Percentiles rank a stretch among this genome's conserved stretches.
These are phyloP conservation scores for Ephydatia muelleri DNA, from an alignment of 37 sponge, comb jelly and placozoan species.

Conservation along the genomic window DNA sequence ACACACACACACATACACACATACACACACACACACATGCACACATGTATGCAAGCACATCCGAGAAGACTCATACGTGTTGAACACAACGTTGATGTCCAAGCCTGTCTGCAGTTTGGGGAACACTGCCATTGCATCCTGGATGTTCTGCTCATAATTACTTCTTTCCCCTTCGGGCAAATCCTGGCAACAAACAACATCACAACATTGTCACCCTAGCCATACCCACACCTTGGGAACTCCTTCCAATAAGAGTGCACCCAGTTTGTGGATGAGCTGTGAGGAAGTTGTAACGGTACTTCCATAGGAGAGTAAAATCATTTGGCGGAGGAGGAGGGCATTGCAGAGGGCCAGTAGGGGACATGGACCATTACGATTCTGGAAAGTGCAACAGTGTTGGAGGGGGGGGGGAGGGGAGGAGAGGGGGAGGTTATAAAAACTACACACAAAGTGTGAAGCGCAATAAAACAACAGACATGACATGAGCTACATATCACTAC, in stretches of 20 bases:
- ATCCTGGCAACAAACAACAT: not conserved
- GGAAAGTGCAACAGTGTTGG: conserved; percentile 15
- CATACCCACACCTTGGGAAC: conserved; percentile 23
- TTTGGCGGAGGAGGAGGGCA: conserved; percentile 52
- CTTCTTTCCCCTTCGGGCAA: conserved; percentile 45
- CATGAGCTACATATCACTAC: too few relatives aligned
- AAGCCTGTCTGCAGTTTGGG: conserved; percentile 89
- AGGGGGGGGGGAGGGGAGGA: conserved; percentile 1
- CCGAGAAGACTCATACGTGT: conserved; percentile 28
- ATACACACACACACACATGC: not conserved
- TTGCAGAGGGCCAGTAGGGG: conserved; percentile 86
- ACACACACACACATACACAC: too few relatives aligned
- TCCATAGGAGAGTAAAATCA: conserved; percentile 43
- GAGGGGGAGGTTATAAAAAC: not conserved
- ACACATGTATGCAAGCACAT: not conserved
- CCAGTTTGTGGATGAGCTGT: conserved; percentile 59
- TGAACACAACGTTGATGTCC: conserved; percentile 89
- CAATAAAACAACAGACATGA: too few relatives aligned
- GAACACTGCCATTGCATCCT: conserved; percentile 75
- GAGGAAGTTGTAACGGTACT: conserved; percentile 58
- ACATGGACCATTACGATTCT: conserved; percentile 91
- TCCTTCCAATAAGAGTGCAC: conserved; percentile 38
- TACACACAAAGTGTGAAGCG: too few relatives aligned
- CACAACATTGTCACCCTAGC: not conserved
- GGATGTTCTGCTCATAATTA: conserved; percentile 81